Percentiles rank a stretch among this genome's conserved stretches.
Conservation (phyloP, 1,140 invertebrate genomes). For the Zaprionus davidi region DNA sequence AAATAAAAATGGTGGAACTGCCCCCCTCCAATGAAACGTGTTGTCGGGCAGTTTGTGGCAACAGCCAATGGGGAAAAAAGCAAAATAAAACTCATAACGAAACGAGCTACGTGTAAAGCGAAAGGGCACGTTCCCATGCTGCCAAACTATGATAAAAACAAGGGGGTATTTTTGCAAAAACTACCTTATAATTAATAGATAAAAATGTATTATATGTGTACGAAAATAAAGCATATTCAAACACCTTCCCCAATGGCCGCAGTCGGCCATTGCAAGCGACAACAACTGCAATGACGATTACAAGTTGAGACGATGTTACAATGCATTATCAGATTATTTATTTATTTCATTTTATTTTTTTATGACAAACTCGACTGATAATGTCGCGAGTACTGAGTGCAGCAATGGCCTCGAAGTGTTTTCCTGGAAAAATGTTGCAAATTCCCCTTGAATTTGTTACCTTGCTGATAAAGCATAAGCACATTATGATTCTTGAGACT, state of each 20-base stretch:
- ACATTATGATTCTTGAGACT: neutral
- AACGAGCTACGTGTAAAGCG: constrained; percentile 50
- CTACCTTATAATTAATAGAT: neutral
- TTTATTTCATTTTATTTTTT: neutral
- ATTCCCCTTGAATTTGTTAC: constrained; percentile 29
- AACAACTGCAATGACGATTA: neutral
- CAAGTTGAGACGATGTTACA: neutral
- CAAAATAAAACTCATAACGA: constrained; percentile 23
- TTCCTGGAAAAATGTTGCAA: constrained; percentile 68
- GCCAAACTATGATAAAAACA: constrained; percentile 24
- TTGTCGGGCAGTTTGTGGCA: constrained; percentile 58
- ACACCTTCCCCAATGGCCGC: neutral
- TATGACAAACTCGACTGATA: constrained; percentile 6
- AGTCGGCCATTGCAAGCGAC: constrained; percentile 17
- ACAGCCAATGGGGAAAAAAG: constrained; percentile 68
- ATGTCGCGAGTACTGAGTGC: neutral
- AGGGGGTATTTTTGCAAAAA: neutral
- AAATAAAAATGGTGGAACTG: constrained; percentile 69
- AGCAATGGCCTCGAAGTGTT: constrained; percentile 58
- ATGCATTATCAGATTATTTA: constrained; percentile 20
- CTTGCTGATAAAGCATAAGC: constrained; percentile 64
- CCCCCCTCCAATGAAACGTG: constrained; percentile 53
- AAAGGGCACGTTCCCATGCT: constrained; percentile 63
- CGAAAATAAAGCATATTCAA: neutral
- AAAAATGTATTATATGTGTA: neutral